Evolutionary conservation across 2,797 vertebrate genomes (phyloP).

Genomic region (Philypnodon macrostomus): DNA sequence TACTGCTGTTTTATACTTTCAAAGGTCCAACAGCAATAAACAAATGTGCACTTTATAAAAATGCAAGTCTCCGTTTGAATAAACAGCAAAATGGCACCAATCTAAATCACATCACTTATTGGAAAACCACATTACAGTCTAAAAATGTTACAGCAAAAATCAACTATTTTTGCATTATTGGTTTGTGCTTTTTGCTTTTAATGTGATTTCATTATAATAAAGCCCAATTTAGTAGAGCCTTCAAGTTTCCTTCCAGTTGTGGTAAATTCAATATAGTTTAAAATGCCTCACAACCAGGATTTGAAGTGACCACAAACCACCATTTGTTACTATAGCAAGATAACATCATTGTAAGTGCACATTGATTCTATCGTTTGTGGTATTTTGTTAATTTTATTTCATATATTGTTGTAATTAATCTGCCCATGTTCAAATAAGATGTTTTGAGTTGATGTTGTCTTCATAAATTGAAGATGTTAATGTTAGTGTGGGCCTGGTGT

Average conservation of each 20-base stretch:
- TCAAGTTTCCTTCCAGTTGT: not conserved
- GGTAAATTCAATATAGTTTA: not conserved
- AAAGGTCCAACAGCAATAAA: constrained; percentile 2
- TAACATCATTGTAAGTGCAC: no score
- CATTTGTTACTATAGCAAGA: not conserved
- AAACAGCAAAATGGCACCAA: not conserved
- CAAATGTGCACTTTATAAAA: not conserved
- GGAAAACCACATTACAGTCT: not conserved
- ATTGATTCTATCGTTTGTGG: no score
- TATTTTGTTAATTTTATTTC: no score
- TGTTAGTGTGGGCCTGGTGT: constrained; percentile 54
- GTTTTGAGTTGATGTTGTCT: not conserved
- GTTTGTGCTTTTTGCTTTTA: not conserved
- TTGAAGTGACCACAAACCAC: constrained; percentile 4
- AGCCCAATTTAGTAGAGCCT: no score
- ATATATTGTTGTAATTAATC: not conserved
- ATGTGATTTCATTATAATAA: not conserved
- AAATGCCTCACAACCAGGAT: not conserved
- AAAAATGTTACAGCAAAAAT: not conserved
- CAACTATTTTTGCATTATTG: not conserved
- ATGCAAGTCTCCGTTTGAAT: not conserved
- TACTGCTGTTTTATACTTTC: not conserved
- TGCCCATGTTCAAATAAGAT: not conserved
- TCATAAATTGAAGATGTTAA: constrained; percentile 45
- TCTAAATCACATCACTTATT: not conserved